phyloP scores from a whole-genome alignment of 1,140 invertebrate genomes.

The Ctenoplectra terminalis region DNA sequence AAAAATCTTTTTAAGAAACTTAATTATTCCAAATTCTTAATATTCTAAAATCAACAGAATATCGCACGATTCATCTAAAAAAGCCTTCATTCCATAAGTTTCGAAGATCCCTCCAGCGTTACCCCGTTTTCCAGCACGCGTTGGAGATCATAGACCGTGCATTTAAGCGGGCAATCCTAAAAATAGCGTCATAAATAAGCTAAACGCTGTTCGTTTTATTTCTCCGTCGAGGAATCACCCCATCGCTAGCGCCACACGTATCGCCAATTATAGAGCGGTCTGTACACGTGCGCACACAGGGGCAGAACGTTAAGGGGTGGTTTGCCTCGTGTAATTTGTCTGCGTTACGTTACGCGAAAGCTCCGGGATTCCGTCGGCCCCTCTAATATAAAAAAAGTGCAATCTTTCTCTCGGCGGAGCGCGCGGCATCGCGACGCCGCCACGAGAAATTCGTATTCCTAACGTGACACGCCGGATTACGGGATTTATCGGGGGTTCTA shows the following conservation, averaged over 20 bases:
- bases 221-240: conserved; percentile 21
- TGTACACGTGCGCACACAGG: conserved; percentile 28
- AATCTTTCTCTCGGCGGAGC: conserved; percentile 54
- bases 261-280: conserved; percentile 34
- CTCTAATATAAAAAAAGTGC: conserved; percentile 64
- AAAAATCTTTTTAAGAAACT: no score
- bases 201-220: conserved; percentile 36
- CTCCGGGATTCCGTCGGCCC: conserved; percentile 54
- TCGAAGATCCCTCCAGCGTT: no score
- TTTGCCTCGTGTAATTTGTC: conserved; percentile 69
- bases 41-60: no score
- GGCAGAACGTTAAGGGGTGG: conserved; percentile 28
- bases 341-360: conserved; percentile 68
- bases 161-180: conserved; percentile 44
- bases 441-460: conserved; percentile 61
- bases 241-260: background rate
- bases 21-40: no score
- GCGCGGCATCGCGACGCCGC: conserved; percentile 26
- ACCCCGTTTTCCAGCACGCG: background rate
- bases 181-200: conserved; percentile 51
- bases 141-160: conserved; percentile 16
- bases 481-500: conserved; percentile 63
- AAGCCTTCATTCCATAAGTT: background rate
- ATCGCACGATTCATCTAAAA: background rate
- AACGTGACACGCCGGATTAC: conserved; percentile 67